phyloP scores from a whole-genome alignment of 2,113 vertebrate genomes.

The Polypterus senegalus region DNA sequence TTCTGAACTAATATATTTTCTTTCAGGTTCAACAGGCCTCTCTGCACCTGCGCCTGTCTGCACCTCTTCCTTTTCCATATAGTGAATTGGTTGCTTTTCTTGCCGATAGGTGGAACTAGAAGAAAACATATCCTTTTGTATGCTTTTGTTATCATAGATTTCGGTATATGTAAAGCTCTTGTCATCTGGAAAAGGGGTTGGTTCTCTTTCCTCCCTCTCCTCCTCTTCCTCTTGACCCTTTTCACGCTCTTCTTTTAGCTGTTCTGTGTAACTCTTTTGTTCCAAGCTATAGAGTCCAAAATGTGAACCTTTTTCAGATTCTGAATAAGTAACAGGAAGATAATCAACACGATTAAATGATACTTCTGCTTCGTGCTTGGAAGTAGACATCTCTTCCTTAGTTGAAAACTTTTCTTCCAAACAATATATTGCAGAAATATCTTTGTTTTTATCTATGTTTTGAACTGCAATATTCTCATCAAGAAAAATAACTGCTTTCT shows the following conservation, averaged over 20 bases:
- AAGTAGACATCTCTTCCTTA: conserved; percentile 33
- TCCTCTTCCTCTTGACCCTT: conserved; percentile 33
- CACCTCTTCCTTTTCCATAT: conserved; percentile 26
- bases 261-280: conserved; percentile 16
- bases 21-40: conserved; percentile 19
- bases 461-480: no score
- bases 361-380: conserved; percentile 30
- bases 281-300: conserved; percentile 42
- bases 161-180: conserved; percentile 86
- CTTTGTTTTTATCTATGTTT: background rate
- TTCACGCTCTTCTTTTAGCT: conserved; percentile 33
- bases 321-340: conserved; percentile 26
- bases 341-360: conserved; percentile 36
- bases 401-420: conserved; percentile 48
- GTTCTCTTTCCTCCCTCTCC: conserved; percentile 71
- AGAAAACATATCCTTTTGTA: conserved; percentile 41
- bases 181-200: conserved; percentile 82
- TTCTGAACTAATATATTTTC: conserved; percentile 11
- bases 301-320: conserved; percentile 47
- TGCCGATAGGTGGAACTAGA: conserved; percentile 32
- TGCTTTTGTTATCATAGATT: conserved; percentile 65
- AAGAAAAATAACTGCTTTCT: no score
- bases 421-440: conserved; percentile 24
- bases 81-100: conserved; percentile 27
- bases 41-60: no score